Base-by-base conservation (phyloP, 2,113 vertebrate species). In the Crotalus viridis region DNA sequence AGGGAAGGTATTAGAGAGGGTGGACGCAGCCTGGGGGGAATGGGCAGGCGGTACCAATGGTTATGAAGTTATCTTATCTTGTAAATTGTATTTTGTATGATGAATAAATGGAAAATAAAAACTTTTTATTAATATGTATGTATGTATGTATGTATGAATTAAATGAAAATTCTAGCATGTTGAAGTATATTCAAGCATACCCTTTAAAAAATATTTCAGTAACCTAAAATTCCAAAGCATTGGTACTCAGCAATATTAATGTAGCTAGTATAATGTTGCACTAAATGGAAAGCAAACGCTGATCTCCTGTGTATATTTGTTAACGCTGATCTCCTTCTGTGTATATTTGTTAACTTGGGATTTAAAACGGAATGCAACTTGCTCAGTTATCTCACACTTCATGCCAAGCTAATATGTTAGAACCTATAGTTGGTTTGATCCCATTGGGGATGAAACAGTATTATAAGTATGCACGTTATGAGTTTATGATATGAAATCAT, bases 351-450 rank as follows among this genome's bases (percentile, higher is more conserved):
- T 96, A 94, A 51, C 92, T 46, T 95, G 90, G 59, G 92, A 95
- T 94, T 96, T 93, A 94, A 95, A 96, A 88, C 86, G 74, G 90
- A 94, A 61, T 85, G 10, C 10, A 89, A 33, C 90, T 57, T 93
- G 26, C 88, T 93, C 95, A 92, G 81, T 89, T 95, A 96, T 86
- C 28, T 22, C 91, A 54, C 87, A 85, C 88, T 93, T 96, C 48
- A 4, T 94, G 95, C 94, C 94, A 92, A 90, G 94, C 56, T 95
- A 94, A 96, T 93, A 86, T 92, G 74, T 90, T 95, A 91, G 92
- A 95, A 93, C 91, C 21, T 96, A 90, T 95, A 96, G 92, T 89
- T 90, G 89, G 21, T 93, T 96, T 95, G 95, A 94, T 95, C 91
- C 90, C 94, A 57, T 90, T 94, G 93, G 95, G 94, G 92, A 69